Base-by-base conservation (phyloP, 2,797 vertebrate species). In the Alauda arvensis region DNA sequence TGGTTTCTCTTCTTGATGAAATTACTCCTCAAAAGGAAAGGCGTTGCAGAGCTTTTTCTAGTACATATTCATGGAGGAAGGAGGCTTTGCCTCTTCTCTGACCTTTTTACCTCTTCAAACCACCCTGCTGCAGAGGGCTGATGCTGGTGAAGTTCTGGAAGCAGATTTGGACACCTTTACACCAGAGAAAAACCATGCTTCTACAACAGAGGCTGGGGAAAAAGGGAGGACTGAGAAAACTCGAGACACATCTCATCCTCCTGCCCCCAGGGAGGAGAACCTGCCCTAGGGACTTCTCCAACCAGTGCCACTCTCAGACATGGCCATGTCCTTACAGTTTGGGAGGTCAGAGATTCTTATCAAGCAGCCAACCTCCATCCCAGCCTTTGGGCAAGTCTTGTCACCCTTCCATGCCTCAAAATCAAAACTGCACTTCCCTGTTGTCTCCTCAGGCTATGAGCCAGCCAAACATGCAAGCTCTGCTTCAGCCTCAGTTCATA, bases 301-400 rank as follows among this genome's bases (percentile, higher is more conserved):
- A 9, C 0, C 0, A 77, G 21, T 4, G 1, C 19, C 2, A 4
- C 18, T 61, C 78, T 43, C 66, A 83, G 67, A 57, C 25, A 12
- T 37, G 56, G 7, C 37, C 26, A 7, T 7, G 43, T 14, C 62
- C n/a, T 57, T n/a, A 60, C 13, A 68, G 8, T 43, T 0, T 45
- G 60, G 33, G 28, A 88, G 23, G 31, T 48, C 74, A 83, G 62
- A 51, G 43, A 89, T 68, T 42, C 10, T 1, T 28, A 85, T 29
- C 43, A 63, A 85, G 42, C 21, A 80, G 43, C 4, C 1, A 1
- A 61, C 15, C 55, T 77, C 42, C 42, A 52, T 17, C 70, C 23
- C 40, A 88, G 60, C 52, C 52, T 33, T 33, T 10, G 31, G 77
- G 51, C 52, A 91, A 78, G 31, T 28, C 63, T 61, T 0, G 0